These are phyloP conservation scores for Epinotia ramella DNA, from an alignment of 2,888 invertebrate species.

Conservation along the genomic window DNA sequence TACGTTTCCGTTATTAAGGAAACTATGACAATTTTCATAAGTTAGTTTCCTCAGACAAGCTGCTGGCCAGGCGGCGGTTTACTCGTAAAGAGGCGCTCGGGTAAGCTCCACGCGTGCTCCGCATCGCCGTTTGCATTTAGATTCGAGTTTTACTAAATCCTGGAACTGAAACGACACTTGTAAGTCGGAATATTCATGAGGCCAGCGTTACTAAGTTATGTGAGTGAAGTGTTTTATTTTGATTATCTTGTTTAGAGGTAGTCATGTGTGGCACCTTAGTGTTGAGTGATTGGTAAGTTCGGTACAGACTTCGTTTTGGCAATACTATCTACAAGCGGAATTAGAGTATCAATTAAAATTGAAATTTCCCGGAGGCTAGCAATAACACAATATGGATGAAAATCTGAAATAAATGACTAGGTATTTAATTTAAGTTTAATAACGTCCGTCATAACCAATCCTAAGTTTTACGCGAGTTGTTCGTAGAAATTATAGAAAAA, in stretches of 20 bases:
- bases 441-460: no score
- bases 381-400: no score
- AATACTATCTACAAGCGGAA: background rate
- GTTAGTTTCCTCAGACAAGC: conserved; percentile 13
- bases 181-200: conserved; percentile 2
- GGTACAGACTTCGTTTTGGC: background rate
- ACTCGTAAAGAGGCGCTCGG: conserved; percentile 26
- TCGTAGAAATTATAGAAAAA: no score
- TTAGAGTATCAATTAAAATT: no score
- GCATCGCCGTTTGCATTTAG: conserved; percentile 14
- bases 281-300: background rate
- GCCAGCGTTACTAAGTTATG: background rate
- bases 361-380: no score
- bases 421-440: no score
- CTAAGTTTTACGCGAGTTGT: no score
- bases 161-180: background rate
- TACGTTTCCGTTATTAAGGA: conserved; percentile 1
- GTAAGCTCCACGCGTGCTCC: conserved; percentile 25
- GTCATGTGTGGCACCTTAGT: background rate
- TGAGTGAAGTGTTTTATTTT: conserved; percentile 18
- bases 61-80: conserved; percentile 16
- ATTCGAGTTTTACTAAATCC: conserved; percentile 8
- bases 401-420: no score
- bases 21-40: conserved; percentile 15
- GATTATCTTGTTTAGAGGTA: background rate